Conservation (phyloP, 2,113 vertebrate species). For the Thamnaconus septentrionalis region DNA sequence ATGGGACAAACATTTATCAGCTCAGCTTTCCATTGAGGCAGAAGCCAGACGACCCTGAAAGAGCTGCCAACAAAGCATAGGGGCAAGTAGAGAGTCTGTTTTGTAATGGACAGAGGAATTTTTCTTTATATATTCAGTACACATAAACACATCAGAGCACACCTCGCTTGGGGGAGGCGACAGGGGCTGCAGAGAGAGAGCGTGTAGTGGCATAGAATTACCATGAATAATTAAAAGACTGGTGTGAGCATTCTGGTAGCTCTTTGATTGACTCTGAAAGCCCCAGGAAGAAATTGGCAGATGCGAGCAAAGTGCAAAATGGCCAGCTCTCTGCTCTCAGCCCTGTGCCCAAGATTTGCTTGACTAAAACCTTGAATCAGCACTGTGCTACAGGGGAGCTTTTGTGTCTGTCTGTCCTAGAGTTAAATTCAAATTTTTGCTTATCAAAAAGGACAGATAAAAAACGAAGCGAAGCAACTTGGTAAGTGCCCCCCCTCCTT, state of each 20-base stretch:
- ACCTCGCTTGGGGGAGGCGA: constrained; percentile 66
- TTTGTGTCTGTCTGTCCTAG: constrained; percentile 55
- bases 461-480: constrained; percentile 23
- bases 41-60: constrained; percentile 61
- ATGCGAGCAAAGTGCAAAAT: constrained; percentile 75
- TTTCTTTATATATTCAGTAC: constrained; percentile 67
- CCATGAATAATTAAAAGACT: constrained; percentile 79
- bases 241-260: constrained; percentile 76
- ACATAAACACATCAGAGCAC: constrained; percentile 71
- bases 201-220: constrained; percentile 60
- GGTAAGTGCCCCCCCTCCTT: constrained; percentile 11
- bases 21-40: constrained; percentile 50
- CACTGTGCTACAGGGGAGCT: constrained; percentile 56
- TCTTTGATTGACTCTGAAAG: constrained; percentile 78
- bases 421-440: constrained; percentile 46
- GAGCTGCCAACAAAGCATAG: constrained; percentile 49
- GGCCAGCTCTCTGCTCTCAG: constrained; percentile 70
- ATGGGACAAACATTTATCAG: constrained; percentile 53
- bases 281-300: constrained; percentile 71
- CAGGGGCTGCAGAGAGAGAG: constrained; percentile 62
- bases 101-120: constrained; percentile 60
- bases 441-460: constrained; percentile 36
- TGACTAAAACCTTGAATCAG: constrained; percentile 70
- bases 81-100: constrained; percentile 53
- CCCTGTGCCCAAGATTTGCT: constrained; percentile 61